phyloP scores from a whole-genome alignment of 1,140 invertebrate genomes.

The Drosophila arawakana region DNA sequence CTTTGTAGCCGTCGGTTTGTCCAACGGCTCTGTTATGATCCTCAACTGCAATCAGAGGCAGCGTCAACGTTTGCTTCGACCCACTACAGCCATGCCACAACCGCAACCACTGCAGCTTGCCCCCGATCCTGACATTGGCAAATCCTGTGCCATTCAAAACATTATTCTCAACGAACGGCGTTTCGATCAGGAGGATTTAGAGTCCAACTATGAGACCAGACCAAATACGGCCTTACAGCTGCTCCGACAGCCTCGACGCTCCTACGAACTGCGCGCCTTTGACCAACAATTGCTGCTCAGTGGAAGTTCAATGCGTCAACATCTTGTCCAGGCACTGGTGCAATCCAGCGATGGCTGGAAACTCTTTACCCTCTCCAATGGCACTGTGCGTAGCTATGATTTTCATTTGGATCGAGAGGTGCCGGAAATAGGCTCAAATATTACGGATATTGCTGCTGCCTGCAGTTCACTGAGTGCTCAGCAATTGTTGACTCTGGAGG shows the following conservation, averaged over 20 bases:
- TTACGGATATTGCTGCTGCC: constrained; percentile 60
- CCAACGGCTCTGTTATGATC: constrained; percentile 81
- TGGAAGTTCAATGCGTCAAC: constrained; percentile 64
- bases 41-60: constrained; percentile 76
- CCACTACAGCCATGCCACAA: constrained; percentile 33
- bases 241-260: constrained; percentile 58
- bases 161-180: constrained; percentile 78
- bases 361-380: constrained; percentile 70
- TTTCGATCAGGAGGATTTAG: constrained; percentile 55
- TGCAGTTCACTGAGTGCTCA: constrained; percentile 49
- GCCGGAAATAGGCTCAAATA: not conserved
- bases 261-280: constrained; percentile 69
- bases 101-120: not conserved
- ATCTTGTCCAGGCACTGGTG: constrained; percentile 70
- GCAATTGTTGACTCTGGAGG: constrained; percentile 50
- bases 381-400: constrained; percentile 66
- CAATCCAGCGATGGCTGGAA: constrained; percentile 74
- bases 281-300: constrained; percentile 76
- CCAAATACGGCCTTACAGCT: constrained; percentile 65
- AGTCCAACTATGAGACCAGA: constrained; percentile 35
- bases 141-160: constrained; percentile 84
- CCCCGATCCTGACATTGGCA: constrained; percentile 63
- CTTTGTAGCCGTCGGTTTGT: constrained; percentile 78
- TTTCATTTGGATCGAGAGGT: constrained; percentile 72
- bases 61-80: constrained; percentile 34